phyloP scores from a whole-genome alignment of 1,140 invertebrate species.

The Harpegnathos saltator region DNA sequence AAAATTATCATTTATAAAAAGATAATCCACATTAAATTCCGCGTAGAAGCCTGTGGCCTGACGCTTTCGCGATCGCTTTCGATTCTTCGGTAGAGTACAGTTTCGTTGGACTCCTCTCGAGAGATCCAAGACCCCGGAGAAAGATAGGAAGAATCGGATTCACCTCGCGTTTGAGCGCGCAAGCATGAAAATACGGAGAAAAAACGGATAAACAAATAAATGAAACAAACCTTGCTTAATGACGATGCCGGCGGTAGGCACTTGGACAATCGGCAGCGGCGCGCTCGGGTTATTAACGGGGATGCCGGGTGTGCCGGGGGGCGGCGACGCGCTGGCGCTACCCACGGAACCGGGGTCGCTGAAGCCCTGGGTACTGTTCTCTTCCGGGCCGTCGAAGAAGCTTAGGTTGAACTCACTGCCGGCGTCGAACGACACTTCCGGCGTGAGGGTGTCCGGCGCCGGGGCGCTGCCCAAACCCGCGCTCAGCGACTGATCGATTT shows the following conservation, averaged over 20 bases:
- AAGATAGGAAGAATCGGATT: no score
- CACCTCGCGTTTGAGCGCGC: no score
- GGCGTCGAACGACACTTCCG: slow-evolving; percentile 91
- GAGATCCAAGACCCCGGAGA: no score
- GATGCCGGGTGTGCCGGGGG: slow-evolving; percentile 82
- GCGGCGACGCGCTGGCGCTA: slow-evolving; percentile 87
- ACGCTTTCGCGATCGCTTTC: no score
- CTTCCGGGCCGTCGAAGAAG: slow-evolving; percentile 91
- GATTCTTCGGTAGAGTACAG: no score
- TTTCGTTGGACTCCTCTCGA: no score
- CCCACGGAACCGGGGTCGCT: slow-evolving; percentile 89
- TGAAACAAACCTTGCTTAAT: slow-evolving; percentile 85
- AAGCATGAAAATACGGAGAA: slow-evolving; percentile 50
- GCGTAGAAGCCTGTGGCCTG: no score
- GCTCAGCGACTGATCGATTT: slow-evolving; percentile 88
- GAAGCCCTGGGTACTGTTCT: slow-evolving; percentile 89
- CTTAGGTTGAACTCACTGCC: slow-evolving; percentile 92
- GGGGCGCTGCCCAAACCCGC: slow-evolving; percentile 87
- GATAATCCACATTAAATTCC: no score
- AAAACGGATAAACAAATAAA: slow-evolving; percentile 67
- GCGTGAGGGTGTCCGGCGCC: slow-evolving; percentile 87
- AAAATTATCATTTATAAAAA: no score
- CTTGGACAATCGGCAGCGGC: slow-evolving; percentile 83
- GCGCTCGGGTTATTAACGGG: slow-evolving; percentile 69
- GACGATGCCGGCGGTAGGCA: slow-evolving; percentile 82